phyloP scores from a whole-genome alignment of 2,113 vertebrate genomes.

The Myanophis thanlyinensis region DNA sequence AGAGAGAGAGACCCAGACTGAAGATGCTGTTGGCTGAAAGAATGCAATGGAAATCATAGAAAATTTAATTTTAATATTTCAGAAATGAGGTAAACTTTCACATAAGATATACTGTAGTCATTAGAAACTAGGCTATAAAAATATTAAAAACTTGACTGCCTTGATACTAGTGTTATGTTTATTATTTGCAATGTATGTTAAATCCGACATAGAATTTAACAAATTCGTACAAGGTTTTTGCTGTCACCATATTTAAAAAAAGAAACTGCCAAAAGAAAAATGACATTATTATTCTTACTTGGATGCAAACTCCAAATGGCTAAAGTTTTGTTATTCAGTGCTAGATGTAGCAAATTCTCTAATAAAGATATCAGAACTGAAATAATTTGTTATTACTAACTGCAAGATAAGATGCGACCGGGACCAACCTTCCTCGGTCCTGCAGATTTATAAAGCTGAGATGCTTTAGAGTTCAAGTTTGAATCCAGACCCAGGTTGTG shows the following conservation, averaged over 20 bases:
- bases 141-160: not conserved
- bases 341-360: not conserved
- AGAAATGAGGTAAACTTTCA: not conserved
- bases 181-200: not conserved
- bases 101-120: not conserved
- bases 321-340: not conserved
- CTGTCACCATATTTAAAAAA: not conserved
- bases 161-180: not conserved
- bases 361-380: not conserved
- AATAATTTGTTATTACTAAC: not conserved
- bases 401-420: conserved; percentile 21
- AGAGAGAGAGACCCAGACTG: not conserved
- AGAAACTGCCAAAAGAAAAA: not conserved
- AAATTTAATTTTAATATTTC: not conserved
- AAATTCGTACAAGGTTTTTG: not conserved
- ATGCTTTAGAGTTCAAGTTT: not conserved
- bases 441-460: not conserved
- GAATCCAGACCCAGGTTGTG: not conserved
- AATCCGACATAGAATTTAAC: not conserved
- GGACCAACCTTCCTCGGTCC: not conserved
- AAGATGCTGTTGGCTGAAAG: not conserved
- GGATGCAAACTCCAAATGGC: not conserved
- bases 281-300: not conserved
- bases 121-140: not conserved
- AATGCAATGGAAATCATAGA: not conserved